These are phyloP conservation scores for Bombus balteatus DNA, from an alignment of 1,140 invertebrate species.

Conservation along the genomic window DNA sequence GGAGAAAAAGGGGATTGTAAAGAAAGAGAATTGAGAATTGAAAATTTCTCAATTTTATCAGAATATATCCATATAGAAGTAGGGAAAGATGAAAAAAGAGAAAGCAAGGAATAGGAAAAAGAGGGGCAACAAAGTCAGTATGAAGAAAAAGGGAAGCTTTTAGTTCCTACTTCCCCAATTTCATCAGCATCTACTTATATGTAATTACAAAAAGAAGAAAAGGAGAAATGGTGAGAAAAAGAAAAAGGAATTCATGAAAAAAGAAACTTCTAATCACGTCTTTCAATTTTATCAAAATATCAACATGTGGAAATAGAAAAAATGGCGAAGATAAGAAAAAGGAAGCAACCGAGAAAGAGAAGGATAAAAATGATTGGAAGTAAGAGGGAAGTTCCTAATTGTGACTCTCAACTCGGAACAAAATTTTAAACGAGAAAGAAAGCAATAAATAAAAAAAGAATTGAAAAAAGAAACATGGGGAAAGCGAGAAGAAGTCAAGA, in stretches of 20 bases:
- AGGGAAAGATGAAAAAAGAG: background rate
- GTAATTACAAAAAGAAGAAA: too few species aligned
- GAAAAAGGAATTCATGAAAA: too few species aligned
- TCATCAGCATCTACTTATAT: too few species aligned
- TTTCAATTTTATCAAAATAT: background rate
- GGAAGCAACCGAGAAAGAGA: too few species aligned
- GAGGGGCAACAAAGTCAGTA: too few species aligned
- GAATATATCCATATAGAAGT: background rate
- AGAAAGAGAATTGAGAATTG: too few species aligned
- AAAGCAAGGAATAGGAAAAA: background rate
- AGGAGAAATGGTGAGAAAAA: too few species aligned
- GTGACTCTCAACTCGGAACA: background rate
- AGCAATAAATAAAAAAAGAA: background rate
- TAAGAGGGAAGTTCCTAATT: background rate
- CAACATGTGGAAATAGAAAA: background rate
- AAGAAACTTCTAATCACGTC: too few species aligned
- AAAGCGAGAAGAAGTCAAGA: background rate
- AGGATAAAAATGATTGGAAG: background rate
- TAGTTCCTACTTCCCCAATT: too few species aligned
- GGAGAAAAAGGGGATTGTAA: too few species aligned
- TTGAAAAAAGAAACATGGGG: background rate
- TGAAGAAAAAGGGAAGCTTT: too few species aligned
- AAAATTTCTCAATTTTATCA: background rate
- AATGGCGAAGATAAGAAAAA: background rate
- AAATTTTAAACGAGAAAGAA: too few species aligned